phyloP scores from a whole-genome alignment of 2,113 vertebrate genomes.

The Rhinichthys klamathensis region DNA sequence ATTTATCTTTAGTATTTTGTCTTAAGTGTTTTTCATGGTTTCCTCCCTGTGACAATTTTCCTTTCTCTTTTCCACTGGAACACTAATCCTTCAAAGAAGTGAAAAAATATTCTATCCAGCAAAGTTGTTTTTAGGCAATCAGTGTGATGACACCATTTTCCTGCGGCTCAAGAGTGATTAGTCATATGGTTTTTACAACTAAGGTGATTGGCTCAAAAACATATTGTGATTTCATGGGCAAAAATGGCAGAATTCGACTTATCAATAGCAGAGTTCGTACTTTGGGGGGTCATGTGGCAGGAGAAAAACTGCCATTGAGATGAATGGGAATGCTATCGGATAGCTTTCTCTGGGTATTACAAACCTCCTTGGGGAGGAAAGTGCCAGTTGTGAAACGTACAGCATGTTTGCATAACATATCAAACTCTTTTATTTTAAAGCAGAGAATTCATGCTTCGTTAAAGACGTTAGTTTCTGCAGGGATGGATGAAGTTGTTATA shows the following conservation, averaged over 20 bases:
- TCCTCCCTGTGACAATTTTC: slow-evolving; percentile 2
- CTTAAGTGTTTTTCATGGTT: slow-evolving; percentile 12
- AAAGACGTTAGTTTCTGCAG: not conserved
- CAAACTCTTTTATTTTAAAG: slow-evolving; percentile 6
- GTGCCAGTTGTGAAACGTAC: not conserved
- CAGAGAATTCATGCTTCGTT: not conserved
- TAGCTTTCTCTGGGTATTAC: not conserved
- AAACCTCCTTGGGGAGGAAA: slow-evolving; percentile 3
- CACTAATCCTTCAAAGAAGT: not conserved
- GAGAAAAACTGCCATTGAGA: not conserved
- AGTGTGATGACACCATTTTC: slow-evolving; percentile 1
- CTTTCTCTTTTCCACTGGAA: slow-evolving; percentile 26
- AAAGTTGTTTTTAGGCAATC: not conserved
- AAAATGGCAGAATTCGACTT: not conserved
- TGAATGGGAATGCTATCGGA: not conserved
- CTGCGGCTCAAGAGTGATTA: not conserved
- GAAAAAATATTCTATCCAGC: not conserved
- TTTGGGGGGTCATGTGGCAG: not conserved
- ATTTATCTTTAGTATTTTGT: slow-evolving; percentile 25
- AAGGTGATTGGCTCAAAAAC: not conserved
- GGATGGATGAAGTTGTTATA: not conserved
- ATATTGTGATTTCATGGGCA: not conserved
- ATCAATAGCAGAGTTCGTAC: not conserved
- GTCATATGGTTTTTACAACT: not conserved
- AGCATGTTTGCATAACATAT: not conserved